Conservation (phyloP, 2,888 invertebrate genomes). For the Poecilus cupreus region DNA sequence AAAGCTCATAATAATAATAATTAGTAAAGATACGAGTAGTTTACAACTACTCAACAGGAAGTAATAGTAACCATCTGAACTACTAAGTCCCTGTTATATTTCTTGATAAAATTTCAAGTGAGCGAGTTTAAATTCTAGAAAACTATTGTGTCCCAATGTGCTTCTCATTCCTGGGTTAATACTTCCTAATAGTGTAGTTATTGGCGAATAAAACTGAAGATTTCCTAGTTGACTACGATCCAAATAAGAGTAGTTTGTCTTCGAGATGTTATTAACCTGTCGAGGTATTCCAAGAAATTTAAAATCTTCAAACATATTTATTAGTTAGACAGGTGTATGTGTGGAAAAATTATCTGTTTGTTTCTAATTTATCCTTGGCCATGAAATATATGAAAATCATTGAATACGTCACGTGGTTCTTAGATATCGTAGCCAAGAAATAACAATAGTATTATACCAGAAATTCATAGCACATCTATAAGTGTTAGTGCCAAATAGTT, state of each 20-base stretch:
- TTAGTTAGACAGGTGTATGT: background rate
- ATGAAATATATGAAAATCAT: background rate
- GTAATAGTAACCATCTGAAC: too few relatives aligned
- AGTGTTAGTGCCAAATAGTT: too few relatives aligned
- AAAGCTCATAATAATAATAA: too few relatives aligned
- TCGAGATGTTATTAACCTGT: slow-evolving; percentile 11
- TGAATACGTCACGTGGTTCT: background rate
- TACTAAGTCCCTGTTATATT: too few relatives aligned
- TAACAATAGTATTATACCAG: too few relatives aligned
- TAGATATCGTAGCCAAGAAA: background rate
- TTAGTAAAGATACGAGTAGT: too few relatives aligned
- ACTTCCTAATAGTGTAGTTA: background rate
- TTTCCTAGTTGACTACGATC: slow-evolving; percentile 28
- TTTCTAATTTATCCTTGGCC: background rate
- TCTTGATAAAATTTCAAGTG: too few relatives aligned
- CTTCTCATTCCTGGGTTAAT: background rate
- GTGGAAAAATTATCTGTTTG: background rate
- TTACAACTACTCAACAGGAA: too few relatives aligned
- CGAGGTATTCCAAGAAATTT: background rate
- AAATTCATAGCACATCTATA: too few relatives aligned
- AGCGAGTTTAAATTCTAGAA: too few relatives aligned
- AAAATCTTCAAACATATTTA: background rate
- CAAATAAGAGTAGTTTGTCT: slow-evolving; percentile 4
- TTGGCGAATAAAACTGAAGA: background rate
- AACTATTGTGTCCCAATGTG: too few relatives aligned